Conservation (phyloP, 1,140 invertebrate species). For the Chymomyza costata region DNA sequence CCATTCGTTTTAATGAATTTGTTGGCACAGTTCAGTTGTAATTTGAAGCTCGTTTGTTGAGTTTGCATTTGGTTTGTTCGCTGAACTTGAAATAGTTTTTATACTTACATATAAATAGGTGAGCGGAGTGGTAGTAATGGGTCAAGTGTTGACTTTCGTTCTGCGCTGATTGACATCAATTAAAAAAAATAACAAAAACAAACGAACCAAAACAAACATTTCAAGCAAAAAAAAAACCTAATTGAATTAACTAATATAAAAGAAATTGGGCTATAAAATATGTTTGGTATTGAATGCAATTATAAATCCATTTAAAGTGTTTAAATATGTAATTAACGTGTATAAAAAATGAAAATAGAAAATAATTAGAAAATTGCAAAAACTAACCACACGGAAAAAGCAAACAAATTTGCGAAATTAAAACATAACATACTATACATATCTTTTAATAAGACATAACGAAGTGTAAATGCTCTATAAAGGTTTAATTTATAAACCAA, state of each 20-base stretch:
- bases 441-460: background rate
- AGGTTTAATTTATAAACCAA: background rate
- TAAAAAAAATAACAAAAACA: constrained; percentile 33
- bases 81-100: constrained; percentile 60
- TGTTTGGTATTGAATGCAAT: no score
- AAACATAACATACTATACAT: background rate
- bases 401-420: background rate
- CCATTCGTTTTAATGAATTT: constrained; percentile 58
- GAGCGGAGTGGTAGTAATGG: constrained; percentile 7
- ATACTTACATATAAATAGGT: constrained; percentile 26
- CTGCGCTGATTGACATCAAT: constrained; percentile 37
- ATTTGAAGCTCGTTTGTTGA: constrained; percentile 71
- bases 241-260: no score
- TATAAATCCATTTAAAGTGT: no score
- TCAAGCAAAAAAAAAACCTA: no score
- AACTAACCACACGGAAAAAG: no score
- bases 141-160: constrained; percentile 12
- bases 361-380: no score
- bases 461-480: background rate
- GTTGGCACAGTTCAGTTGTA: constrained; percentile 56
- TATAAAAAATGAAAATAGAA: no score
- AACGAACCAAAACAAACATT: no score
- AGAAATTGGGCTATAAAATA: no score
- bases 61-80: constrained; percentile 25
- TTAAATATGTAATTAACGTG: no score